Conservation (phyloP, 2,888 invertebrate genomes). For the Loripinus fragilis region DNA sequence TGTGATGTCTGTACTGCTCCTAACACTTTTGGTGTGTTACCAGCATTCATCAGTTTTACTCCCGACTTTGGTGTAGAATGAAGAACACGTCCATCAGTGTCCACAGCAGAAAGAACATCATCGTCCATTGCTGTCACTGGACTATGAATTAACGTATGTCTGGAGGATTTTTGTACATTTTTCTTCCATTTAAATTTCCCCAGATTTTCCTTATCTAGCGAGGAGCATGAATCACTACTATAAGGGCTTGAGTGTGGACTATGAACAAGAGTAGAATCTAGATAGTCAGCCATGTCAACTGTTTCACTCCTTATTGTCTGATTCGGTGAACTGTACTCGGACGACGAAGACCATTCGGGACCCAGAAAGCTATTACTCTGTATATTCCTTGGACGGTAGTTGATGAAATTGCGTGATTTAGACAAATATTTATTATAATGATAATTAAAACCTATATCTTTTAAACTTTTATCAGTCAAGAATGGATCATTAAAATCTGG, state of each 20-base stretch:
- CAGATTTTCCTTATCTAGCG: slow-evolving; percentile 52
- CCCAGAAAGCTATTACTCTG: slow-evolving; percentile 28
- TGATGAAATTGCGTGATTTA: slow-evolving; percentile 58
- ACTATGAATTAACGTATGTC: slow-evolving; percentile 55
- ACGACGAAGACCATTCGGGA: slow-evolving; percentile 50
- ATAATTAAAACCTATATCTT: slow-evolving; percentile 70
- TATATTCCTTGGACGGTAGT: slow-evolving; percentile 37
- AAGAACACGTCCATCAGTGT: slow-evolving; percentile 48
- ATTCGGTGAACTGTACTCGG: slow-evolving; percentile 59
- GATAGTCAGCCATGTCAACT: slow-evolving; percentile 35
- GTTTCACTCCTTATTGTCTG: slow-evolving; percentile 41
- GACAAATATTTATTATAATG: slow-evolving; percentile 63
- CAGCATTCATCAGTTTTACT: background rate
- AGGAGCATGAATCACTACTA: slow-evolving; percentile 53
- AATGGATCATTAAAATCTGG: slow-evolving; percentile 65
- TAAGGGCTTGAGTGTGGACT: slow-evolving; percentile 45
- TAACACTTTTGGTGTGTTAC: slow-evolving; percentile 19
- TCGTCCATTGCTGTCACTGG: slow-evolving; percentile 38
- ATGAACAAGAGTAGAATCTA: slow-evolving; percentile 43
- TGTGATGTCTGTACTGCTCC: slow-evolving; percentile 18
- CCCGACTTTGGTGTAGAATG: slow-evolving; percentile 41
- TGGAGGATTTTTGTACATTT: slow-evolving; percentile 31
- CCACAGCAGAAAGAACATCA: slow-evolving; percentile 51
- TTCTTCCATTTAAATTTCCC: slow-evolving; percentile 35
- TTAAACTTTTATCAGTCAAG: slow-evolving; percentile 67